Conservation (phyloP, 2,888 invertebrate species). For the Nycteola revayana region DNA sequence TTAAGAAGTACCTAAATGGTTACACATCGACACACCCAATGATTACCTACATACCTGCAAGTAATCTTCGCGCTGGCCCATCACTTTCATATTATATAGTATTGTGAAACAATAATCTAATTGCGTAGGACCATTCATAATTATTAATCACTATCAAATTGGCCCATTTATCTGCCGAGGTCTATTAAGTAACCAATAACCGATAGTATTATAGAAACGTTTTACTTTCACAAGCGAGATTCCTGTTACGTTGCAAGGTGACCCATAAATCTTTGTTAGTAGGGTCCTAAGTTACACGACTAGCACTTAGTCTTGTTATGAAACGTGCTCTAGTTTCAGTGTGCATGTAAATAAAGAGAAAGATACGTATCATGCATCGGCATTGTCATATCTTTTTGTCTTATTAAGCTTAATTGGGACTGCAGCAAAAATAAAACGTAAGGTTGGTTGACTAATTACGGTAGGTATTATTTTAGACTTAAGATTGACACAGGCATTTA, state of each 20-base stretch:
- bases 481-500: no score
- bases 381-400: no score
- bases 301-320: slow-evolving; percentile 27
- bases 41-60: slow-evolving; percentile 9
- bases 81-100: slow-evolving; percentile 30
- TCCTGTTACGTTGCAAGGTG: slow-evolving; percentile 32
- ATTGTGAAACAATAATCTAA: slow-evolving; percentile 31
- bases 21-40: slow-evolving; percentile 15
- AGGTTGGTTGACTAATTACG: no score
- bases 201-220: slow-evolving; percentile 25
- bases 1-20: neutral
- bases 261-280: slow-evolving; percentile 26
- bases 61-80: slow-evolving; percentile 20
- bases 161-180: slow-evolving; percentile 33
- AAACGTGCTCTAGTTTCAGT: slow-evolving; percentile 30
- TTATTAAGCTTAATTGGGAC: no score
- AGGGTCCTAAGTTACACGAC: slow-evolving; percentile 9
- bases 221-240: slow-evolving; percentile 49
- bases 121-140: slow-evolving; percentile 27
- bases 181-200: slow-evolving; percentile 30
- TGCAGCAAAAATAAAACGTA: no score
- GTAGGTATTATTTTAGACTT: no score
- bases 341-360: neutral
- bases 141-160: slow-evolving; percentile 36
- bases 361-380: slow-evolving; percentile 13